Conservation (phyloP, 1,140 invertebrate genomes). For the Brachionus sp. region DNA sequence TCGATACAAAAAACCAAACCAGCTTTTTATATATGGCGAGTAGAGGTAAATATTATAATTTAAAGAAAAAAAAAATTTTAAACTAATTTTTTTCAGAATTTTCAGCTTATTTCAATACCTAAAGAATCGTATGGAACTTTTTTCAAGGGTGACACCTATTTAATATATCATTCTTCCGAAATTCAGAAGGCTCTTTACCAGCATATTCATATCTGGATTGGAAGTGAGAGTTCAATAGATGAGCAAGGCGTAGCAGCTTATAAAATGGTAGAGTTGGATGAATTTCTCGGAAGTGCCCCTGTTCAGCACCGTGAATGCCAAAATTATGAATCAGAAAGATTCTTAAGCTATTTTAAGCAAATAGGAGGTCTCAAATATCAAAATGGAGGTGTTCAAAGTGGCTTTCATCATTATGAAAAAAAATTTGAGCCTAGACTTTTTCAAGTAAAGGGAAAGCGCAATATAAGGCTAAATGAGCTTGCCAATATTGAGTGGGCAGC, state of each 20-base stretch:
- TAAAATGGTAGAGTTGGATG: conserved; percentile 77
- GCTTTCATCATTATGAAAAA: conserved; percentile 76
- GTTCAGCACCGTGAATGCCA: conserved; percentile 77
- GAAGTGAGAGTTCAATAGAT: conserved; percentile 66
- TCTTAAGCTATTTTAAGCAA: conserved; percentile 71
- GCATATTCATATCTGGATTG: conserved; percentile 85
- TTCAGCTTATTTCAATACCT: conserved; percentile 48
- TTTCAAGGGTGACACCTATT: conserved; percentile 57
- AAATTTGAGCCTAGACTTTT: conserved; percentile 71
- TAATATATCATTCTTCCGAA: conserved; percentile 48
- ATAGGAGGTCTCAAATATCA: conserved; percentile 68
- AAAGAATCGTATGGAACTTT: conserved; percentile 51
- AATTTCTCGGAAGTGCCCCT: conserved; percentile 74
- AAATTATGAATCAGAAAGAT: conserved; percentile 69
- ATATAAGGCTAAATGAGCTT: conserved; percentile 75
- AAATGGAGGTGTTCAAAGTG: conserved; percentile 75
- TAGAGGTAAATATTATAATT: background rate
- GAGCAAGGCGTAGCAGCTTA: conserved; percentile 80
- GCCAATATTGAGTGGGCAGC: conserved; percentile 68
- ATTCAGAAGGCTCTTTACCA: background rate
- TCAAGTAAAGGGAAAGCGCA: conserved; percentile 82
- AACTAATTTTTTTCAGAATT: conserved; percentile 47
- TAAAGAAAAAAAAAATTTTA: background rate
- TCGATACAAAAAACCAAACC: conserved; percentile 13
- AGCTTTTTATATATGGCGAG: background rate